Evolutionary conservation across 2,888 invertebrate genomes (phyloP), one percentile per base, ranked within the genome.

Genomic region (Rhyacophila evoluta): DNA sequence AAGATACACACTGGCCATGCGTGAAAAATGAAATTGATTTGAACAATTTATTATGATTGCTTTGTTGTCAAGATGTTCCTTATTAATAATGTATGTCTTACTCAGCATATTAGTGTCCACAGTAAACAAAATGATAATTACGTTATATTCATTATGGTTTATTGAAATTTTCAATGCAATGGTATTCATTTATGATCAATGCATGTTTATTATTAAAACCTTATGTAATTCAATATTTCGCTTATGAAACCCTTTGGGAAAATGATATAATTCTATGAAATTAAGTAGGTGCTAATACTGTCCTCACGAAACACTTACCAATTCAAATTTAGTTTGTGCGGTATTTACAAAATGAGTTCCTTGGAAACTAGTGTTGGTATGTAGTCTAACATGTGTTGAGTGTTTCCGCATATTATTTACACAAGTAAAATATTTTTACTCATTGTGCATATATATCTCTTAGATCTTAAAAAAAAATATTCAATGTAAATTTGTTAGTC

Each of bases 21-120:
- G n/a, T n/a, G n/a, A n/a, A n/a, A n/a, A n/a, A n/a, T n/a, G n/a
- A n/a, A n/a, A n/a, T n/a, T n/a, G n/a, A n/a, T n/a, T n/a, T n/a
- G n/a, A n/a, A n/a, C n/a, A n/a, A n/a, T n/a, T 41, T 41, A 15
- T 41, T 19, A 19, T 41, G 4, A 6, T 19, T 41, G 8, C 19
- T 41, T 41, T 15, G 41, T 41, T 2, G 19, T 19, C 6, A 8
- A 19, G 41, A 41, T 41, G 19, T 33, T 19, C 8, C 15, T 41
- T 36, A 75, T 19, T 79, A 33, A 39, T 28, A 69, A 41, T 72
- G 12, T 41, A 41, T 19, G n/a, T 73, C 11, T 25, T 41, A 12
- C 55, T 19, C 73, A 74, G 27, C 37, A 37, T 67, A 39, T 73
- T 81, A 5, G 10, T 38, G 72, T 74, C 36, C 28, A 69, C 37